Percentiles rank a stretch among this genome's conserved stretches.
These are phyloP conservation scores for Phrynocephalus forsythii DNA, from an alignment of 2,797 vertebrate species.

Conservation along the genomic window DNA sequence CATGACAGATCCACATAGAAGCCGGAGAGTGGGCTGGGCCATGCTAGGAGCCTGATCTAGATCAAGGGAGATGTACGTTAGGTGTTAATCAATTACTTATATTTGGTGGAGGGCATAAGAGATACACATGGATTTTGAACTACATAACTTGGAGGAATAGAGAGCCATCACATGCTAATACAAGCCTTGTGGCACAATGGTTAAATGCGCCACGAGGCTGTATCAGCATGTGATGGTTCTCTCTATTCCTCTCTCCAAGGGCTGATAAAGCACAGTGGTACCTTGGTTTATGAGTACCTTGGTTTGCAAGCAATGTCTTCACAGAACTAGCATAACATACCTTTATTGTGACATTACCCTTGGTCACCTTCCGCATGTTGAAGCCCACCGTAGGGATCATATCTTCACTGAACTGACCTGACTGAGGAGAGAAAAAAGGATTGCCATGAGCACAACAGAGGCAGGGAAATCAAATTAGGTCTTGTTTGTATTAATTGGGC, in stretches of 20 bases:
- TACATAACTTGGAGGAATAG: neutral
- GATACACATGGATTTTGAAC: neutral
- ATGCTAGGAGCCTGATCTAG: no score
- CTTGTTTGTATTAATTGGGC: neutral
- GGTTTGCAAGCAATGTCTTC: neutral
- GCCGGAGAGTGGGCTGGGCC: no score
- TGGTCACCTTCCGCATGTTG: constrained; percentile 99
- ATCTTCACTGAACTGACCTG: constrained; percentile 98
- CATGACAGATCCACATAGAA: no score
- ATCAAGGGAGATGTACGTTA: no score
- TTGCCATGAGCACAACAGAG: neutral
- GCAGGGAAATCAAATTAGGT: no score
- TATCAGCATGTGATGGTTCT: neutral
- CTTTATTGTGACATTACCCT: constrained; percentile 99
- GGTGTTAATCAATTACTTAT: neutral
- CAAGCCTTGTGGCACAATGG: no score
- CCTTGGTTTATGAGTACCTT: no score
- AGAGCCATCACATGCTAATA: no score
- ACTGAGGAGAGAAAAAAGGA: constrained; percentile 78
- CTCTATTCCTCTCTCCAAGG: neutral
- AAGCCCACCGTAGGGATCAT: constrained; percentile 99
- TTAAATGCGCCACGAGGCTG: no score
- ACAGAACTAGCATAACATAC: constrained; percentile 71
- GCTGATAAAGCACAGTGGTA: neutral
- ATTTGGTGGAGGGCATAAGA: neutral